Evolutionary conservation across 2,797 vertebrate species (phyloP).

Genomic region (Pelochelys cantorii): DNA sequence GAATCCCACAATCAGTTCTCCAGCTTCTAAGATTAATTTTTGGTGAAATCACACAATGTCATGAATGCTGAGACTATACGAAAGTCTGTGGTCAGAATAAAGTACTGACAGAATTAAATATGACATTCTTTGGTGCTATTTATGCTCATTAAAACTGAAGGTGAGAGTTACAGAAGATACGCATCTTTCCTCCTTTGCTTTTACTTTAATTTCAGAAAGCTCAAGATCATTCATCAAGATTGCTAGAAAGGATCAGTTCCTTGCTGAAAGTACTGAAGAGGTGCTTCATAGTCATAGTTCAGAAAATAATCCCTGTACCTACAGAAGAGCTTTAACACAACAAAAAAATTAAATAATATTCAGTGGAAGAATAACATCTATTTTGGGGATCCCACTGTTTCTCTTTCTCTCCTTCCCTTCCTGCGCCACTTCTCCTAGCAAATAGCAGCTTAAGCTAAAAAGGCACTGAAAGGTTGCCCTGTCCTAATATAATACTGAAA

Average conservation of each 20-base stretch:
- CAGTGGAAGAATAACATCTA: slow-evolving; percentile 10
- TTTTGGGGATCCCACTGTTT: neutral
- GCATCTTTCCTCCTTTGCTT: slow-evolving; percentile 53
- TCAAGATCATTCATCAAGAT: slow-evolving; percentile 57
- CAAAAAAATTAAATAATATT: neutral
- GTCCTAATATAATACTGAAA: neutral
- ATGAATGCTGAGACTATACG: slow-evolving; percentile 54
- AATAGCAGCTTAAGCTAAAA: neutral
- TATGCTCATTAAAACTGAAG: slow-evolving; percentile 63
- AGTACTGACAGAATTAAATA: slow-evolving; percentile 55
- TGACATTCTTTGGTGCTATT: slow-evolving; percentile 57
- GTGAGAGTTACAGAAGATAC: slow-evolving; percentile 58
- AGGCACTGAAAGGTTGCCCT: neutral
- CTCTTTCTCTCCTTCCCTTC: neutral
- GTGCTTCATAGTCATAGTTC: neutral
- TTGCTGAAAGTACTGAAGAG: slow-evolving; percentile 30
- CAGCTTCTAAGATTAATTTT: slow-evolving; percentile 23
- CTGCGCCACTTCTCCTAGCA: neutral
- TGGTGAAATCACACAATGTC: slow-evolving; percentile 5
- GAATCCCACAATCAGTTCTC: neutral
- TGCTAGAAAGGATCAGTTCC: slow-evolving; percentile 18
- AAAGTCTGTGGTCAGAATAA: slow-evolving; percentile 33
- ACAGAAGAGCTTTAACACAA: slow-evolving; percentile 21
- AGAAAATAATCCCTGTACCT: slow-evolving; percentile 12
- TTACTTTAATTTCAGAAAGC: slow-evolving; percentile 56